Evolutionary conservation across 2,888 invertebrate species (phyloP), one percentile per base, ranked within the genome.

Genomic region (Neoascia interrupta): DNA sequence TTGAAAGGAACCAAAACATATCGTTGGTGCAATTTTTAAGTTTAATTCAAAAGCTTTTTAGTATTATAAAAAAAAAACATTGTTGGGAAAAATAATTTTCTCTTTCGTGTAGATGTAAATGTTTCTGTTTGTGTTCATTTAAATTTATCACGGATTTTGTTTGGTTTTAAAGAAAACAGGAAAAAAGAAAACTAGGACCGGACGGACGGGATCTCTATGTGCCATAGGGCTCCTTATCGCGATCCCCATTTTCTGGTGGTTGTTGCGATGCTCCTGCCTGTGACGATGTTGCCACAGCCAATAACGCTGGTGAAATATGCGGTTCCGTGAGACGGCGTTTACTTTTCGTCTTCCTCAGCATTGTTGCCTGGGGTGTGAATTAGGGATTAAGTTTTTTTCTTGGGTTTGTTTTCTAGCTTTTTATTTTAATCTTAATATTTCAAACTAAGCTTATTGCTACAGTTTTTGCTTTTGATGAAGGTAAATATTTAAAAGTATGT

Each of bases 341-440:
- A 93, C 97, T 97, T 93, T 98, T 99, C 92, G 95, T 95, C 94
- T 99, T 99, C 95, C 98, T 98, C 93, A 99, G 93, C 99, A 99
- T 99, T 91, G 98, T 99, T 89, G 99, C 99, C 99, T 99, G 92
- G 84, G 73, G n/a, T n/a, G 61, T 72, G 64, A 68, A 72, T 60
- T 60, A 51, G 43, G 61, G 61, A 61, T 60, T 49, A 3, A 47
- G 37, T 43, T 60, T 51, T 51, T 66, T 34, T 45, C 45, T 47
- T 60, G 15, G n/a, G 23, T 11, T 39, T 53, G 15, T 10, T 39
- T 47, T 28, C 18, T 39, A 21, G n/a, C 10, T 47, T 54, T 43
- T 68, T 13, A 47, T 34, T 34, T 43, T n/a, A n/a, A 28, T 34
- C 39, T 34, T 13, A n/a, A 13, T 37, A 5, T 16, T 39, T n/a